Evolutionary conservation across 1,140 invertebrate species (phyloP), one percentile per base, ranked within the genome.

Genomic region (Agrilus planipennis): DNA sequence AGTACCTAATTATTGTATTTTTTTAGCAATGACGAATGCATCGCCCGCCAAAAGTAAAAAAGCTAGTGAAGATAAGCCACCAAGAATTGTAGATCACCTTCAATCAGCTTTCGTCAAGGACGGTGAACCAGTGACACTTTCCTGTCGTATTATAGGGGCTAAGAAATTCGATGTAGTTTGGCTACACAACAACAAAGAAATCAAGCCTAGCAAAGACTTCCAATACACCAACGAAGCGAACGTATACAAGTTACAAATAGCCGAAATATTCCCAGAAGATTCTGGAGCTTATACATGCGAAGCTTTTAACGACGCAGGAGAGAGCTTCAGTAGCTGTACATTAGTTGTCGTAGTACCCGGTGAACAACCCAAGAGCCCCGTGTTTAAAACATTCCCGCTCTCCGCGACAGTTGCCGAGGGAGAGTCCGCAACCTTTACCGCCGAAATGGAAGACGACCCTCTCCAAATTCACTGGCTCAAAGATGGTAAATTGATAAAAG

Each of bases 101-200:
- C 65, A 74, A 46, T 89, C 86, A 19, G 71, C 74, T 53, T 76
- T 76, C 44, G 86, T 92, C 1, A 84, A 76, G 32, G 89, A 93
- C 58, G 90, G 89, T 11, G 86, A 91, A 42, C 70, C 82, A 2
- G 80, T 93, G 11, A 81, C 78, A 19, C 64, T 95, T 23, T 79
- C 80, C 23, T 92, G 87, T 64, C 76, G 81, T 52, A 88, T 95
- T 49, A 82, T 83, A 53, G 88, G 86, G 6, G 80, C 87, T 4
- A 75, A 84, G 47, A 83, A 89, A 49, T 91, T 92, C 60, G 89
- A 93, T 57, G 87, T 94, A 2, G 73, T 89, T 31, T 97, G 92
- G 93, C 70, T 95, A 29, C 89, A 94, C 64, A 92, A 94, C 58
- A 91, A 93, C 63, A 93, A 93, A 61, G 89, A 94, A 63, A 93